phyloP scores from a whole-genome alignment of 2,888 invertebrate genomes.

The Drosophila vallismaia region DNA sequence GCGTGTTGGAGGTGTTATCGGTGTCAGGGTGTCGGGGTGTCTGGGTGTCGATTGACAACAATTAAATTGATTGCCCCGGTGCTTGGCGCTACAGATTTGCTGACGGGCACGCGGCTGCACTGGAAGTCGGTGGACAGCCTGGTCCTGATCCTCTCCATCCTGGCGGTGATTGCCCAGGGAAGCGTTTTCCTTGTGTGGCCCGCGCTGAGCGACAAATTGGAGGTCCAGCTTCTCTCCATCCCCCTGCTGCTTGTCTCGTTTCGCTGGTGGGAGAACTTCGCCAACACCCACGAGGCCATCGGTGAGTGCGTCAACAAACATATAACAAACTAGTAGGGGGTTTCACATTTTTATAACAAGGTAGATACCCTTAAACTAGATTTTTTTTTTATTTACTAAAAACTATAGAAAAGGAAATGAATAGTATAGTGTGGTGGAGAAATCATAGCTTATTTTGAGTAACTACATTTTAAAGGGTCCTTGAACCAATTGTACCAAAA shows the following conservation, averaged over 20 bases:
- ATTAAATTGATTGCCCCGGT: constrained; percentile 73
- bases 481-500: too few species aligned
- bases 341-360: background rate
- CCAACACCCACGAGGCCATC: constrained; percentile 83
- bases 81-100: constrained; percentile 66
- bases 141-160: constrained; percentile 62
- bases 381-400: too few species aligned
- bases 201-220: constrained; percentile 84
- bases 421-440: too few species aligned
- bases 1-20: constrained; percentile 55
- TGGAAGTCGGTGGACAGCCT: constrained; percentile 70
- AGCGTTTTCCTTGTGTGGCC: constrained; percentile 90
- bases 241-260: constrained; percentile 89
- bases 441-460: too few species aligned
- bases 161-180: constrained; percentile 87
- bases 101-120: constrained; percentile 68
- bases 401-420: too few species aligned
- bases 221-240: constrained; percentile 86
- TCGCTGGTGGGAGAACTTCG: constrained; percentile 94
- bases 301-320: constrained; percentile 66
- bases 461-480: too few species aligned
- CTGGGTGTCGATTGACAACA: constrained; percentile 52
- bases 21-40: constrained; percentile 18
- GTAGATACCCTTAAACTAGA: too few species aligned
- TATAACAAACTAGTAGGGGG: background rate